phyloP scores from a whole-genome alignment of 1,140 invertebrate genomes.

The Papilio machaon region DNA sequence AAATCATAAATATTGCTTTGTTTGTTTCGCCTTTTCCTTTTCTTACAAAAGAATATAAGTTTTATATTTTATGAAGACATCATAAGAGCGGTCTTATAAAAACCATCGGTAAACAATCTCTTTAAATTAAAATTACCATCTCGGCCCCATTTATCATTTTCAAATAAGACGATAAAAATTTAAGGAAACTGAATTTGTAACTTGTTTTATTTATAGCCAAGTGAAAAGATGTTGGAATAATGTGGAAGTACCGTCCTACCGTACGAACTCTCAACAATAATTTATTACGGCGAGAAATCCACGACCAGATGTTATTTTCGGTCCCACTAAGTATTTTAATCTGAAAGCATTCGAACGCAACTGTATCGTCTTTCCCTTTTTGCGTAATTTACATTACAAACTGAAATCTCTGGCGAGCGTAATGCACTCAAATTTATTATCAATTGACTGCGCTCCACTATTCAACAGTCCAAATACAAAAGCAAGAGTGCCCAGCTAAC shows the following conservation, averaged over 20 bases:
- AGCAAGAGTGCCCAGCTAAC: slow-evolving; percentile 57
- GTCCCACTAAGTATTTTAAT: slow-evolving; percentile 20
- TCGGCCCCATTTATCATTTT: slow-evolving; percentile 37
- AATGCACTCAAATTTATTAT: slow-evolving; percentile 51
- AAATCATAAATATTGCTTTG: no score
- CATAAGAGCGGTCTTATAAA: slow-evolving; percentile 13
- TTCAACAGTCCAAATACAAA: slow-evolving; percentile 60
- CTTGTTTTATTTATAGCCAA: slow-evolving; percentile 44
- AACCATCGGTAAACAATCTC: slow-evolving; percentile 32
- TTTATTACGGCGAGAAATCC: slow-evolving; percentile 41
- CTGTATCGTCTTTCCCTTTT: slow-evolving; percentile 49
- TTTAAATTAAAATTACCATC: slow-evolving; percentile 39
- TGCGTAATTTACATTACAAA: slow-evolving; percentile 44
- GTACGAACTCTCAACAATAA: slow-evolving; percentile 42
- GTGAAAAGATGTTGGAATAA: slow-evolving; percentile 41
- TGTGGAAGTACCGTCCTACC: slow-evolving; percentile 14
- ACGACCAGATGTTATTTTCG: slow-evolving; percentile 42
- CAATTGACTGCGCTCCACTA: slow-evolving; percentile 58
- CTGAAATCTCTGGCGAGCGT: slow-evolving; percentile 31
- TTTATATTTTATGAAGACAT: not conserved
- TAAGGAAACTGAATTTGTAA: slow-evolving; percentile 37
- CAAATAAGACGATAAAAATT: slow-evolving; percentile 32
- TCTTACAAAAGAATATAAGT: not conserved
- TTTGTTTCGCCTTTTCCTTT: not conserved
- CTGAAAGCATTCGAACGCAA: slow-evolving; percentile 43